Conservation (phyloP, 1,140 invertebrate species). For the Melitaea cinxia region DNA sequence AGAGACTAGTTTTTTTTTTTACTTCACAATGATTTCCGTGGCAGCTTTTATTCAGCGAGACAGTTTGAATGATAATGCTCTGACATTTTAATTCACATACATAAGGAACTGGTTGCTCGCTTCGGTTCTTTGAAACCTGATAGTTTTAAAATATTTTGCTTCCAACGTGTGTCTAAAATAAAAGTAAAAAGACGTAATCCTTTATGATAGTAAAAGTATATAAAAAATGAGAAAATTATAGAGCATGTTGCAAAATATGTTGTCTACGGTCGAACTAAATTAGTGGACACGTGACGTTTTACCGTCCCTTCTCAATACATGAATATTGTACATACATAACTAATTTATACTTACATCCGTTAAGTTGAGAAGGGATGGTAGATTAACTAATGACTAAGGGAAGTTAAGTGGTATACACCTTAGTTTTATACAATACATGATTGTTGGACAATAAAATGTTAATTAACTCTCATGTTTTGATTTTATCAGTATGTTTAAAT, state of each 20-base stretch:
- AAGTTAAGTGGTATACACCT: not conserved
- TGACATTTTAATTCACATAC: not conserved
- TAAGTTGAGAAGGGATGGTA: not conserved
- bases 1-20: not conserved
- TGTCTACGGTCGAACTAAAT: not conserved
- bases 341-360: not conserved
- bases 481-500: too few relatives aligned
- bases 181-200: too few relatives aligned
- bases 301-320: not conserved
- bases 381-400: conserved; percentile 3
- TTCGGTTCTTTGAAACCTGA: too few relatives aligned
- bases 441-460: not conserved
- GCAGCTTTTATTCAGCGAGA: conserved; percentile 1
- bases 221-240: not conserved
- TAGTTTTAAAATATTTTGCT: too few relatives aligned
- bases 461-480: too few relatives aligned
- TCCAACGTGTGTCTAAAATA: too few relatives aligned
- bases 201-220: not conserved
- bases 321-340: not conserved
- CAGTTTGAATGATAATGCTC: not conserved
- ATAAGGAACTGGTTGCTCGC: too few relatives aligned
- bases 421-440: not conserved
- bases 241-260: not conserved
- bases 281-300: conserved; percentile 4
- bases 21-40: conserved; percentile 2